Conservation (phyloP, 2,888 invertebrate species). For the Netelia inedita region DNA sequence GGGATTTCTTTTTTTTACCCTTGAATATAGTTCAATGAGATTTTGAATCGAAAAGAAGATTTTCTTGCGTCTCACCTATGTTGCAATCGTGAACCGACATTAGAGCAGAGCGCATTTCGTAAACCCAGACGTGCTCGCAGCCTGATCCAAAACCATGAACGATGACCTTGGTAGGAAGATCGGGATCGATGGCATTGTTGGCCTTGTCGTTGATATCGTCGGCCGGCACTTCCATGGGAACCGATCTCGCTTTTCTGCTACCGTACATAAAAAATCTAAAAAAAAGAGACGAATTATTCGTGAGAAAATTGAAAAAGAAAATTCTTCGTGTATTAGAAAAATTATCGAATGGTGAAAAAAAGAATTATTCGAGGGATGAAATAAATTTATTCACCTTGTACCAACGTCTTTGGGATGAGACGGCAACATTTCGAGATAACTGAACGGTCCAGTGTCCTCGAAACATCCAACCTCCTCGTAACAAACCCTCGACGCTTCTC, state of each 20-base stretch:
- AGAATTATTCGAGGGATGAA: neutral
- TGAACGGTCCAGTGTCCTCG: slow-evolving; percentile 95
- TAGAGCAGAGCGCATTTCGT: slow-evolving; percentile 96
- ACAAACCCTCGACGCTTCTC: slow-evolving; percentile 93
- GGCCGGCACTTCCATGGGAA: slow-evolving; percentile 83
- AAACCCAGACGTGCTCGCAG: slow-evolving; percentile 96
- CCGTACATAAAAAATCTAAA: slow-evolving; percentile 83
- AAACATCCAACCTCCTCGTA: slow-evolving; percentile 97
- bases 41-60: neutral
- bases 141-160: slow-evolving; percentile 97
- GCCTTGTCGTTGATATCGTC: slow-evolving; percentile 82
- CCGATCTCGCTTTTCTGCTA: slow-evolving; percentile 82
- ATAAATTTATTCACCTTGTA: slow-evolving; percentile 88
- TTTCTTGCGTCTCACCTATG: slow-evolving; percentile 76
- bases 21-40: neutral
- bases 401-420: slow-evolving; percentile 94
- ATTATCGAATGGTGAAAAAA: slow-evolving; percentile 1
- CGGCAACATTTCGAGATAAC: slow-evolving; percentile 95
- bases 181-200: slow-evolving; percentile 82
- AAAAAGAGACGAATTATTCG: slow-evolving; percentile 23
- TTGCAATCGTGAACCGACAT: slow-evolving; percentile 89
- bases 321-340: slow-evolving; percentile 1
- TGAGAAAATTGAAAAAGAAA: neutral
- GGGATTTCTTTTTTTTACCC: neutral
- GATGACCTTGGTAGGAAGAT: slow-evolving; percentile 90